Conservation (phyloP, 2,113 vertebrate genomes). For the Clarias gariepinus region DNA sequence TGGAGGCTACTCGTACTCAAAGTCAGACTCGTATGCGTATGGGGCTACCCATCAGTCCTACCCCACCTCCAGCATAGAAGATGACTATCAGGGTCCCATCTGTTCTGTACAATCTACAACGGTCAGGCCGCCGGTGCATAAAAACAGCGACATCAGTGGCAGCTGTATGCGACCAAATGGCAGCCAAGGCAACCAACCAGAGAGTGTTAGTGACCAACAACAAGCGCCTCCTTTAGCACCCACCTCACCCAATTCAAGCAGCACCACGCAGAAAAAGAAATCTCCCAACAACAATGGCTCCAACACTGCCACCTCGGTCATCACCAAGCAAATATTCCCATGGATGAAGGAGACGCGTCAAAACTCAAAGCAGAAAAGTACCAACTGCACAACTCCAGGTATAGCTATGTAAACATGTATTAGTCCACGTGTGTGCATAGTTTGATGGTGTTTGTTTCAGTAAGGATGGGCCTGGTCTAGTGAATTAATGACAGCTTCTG, state of each 20-base stretch:
- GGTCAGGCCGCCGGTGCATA: slow-evolving; percentile 82
- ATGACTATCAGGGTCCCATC: slow-evolving; percentile 87
- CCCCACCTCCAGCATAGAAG: slow-evolving; percentile 81
- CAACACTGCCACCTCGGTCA: slow-evolving; percentile 77
- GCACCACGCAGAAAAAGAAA: slow-evolving; percentile 89
- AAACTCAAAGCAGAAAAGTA: slow-evolving; percentile 94
- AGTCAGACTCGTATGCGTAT: slow-evolving; percentile 90
- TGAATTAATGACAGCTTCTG: not conserved
- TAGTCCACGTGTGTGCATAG: slow-evolving; percentile 2
- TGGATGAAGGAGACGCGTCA: slow-evolving; percentile 98
- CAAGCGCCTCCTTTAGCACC: slow-evolving; percentile 85
- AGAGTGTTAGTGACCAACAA: slow-evolving; percentile 81
- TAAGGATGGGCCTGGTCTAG: not conserved
- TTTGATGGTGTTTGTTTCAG: not conserved
- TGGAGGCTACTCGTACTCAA: slow-evolving; percentile 91
- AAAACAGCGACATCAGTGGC: slow-evolving; percentile 86
- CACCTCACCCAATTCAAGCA: slow-evolving; percentile 84
- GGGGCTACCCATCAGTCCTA: slow-evolving; percentile 87
- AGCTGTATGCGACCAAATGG: slow-evolving; percentile 90
- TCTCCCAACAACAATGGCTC: slow-evolving; percentile 77
- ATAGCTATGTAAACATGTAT: slow-evolving; percentile 55
- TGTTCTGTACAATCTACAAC: slow-evolving; percentile 89
- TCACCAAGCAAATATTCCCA: slow-evolving; percentile 97
- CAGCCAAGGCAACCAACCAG: slow-evolving; percentile 79
- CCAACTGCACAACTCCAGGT: slow-evolving; percentile 88